phyloP scores from a whole-genome alignment of 2,888 invertebrate species.

The Acheta domesticus region DNA sequence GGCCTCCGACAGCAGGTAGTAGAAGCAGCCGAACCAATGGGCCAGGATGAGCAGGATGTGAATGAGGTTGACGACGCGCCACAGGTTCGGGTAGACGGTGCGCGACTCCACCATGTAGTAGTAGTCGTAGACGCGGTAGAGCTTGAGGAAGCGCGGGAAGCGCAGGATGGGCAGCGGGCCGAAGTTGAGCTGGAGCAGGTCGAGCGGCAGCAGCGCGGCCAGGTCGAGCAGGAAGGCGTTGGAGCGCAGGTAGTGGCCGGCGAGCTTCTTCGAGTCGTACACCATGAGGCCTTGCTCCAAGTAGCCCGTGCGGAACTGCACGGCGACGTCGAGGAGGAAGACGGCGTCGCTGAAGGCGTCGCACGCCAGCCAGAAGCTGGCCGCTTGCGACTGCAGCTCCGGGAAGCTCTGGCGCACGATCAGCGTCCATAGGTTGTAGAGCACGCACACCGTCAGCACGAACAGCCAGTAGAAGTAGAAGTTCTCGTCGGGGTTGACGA shows the following conservation, averaged over 20 bases:
- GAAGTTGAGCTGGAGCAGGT: conserved; percentile 78
- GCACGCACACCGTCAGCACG: conserved; percentile 80
- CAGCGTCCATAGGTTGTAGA: conserved; percentile 93
- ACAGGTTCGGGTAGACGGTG: conserved; percentile 93
- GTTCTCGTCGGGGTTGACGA: conserved; percentile 93
- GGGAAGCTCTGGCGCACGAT: conserved; percentile 94
- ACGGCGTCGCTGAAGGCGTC: conserved; percentile 84
- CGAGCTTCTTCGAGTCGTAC: conserved; percentile 85
- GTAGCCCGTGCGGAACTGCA: conserved; percentile 92
- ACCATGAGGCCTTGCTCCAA: conserved; percentile 91
- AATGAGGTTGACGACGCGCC: conserved; percentile 91
- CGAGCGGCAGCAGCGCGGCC: conserved; percentile 76
- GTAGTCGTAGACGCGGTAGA: conserved; percentile 83
- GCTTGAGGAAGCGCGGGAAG: conserved; percentile 83
- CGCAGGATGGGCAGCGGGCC: conserved; percentile 83
- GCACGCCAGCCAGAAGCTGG: conserved; percentile 73
- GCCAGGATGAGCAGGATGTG: conserved; percentile 92
- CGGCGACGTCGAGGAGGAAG: conserved; percentile 82
- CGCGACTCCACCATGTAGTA: conserved; percentile 96
- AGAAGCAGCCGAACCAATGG: conserved; percentile 98
- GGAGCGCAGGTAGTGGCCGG: conserved; percentile 82
- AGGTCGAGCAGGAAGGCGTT: conserved; percentile 82
- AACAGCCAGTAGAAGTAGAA: conserved; percentile 95
- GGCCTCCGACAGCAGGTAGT: conserved; percentile 87
- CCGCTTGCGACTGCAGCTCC: conserved; percentile 74